Base-by-base conservation (phyloP, 2,888 invertebrate species). In the Serripes groenlandicus region DNA sequence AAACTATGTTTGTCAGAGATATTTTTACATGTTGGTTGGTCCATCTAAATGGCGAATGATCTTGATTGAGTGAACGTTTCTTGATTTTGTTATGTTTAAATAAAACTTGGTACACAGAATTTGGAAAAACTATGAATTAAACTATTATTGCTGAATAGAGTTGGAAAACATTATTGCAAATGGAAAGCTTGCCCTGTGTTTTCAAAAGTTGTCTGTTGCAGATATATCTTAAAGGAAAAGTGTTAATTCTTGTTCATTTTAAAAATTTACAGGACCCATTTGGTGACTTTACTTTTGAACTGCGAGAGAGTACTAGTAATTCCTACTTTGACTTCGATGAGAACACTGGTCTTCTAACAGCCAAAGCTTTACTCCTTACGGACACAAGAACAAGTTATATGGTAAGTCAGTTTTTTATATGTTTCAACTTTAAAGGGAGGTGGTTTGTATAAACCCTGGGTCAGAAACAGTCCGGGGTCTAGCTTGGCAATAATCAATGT, bases 311-410 rank as follows among this genome's bases (percentile, higher is more conserved):
- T n/a, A 58, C 82, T 7, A 71, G 83, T 1, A 26, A 23, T 5
- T 81, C 72, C 7, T 92, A 78, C 78, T 93, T 94, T 77, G 56
- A 62, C 18, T 81, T 94, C 7, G 85, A 71, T 56, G 23, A 30
- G n/a, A 56, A 32, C 56, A 66, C 66, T 26, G 66, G 66, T 4
- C 34, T 42, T 9, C 26, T 66, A 23, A 66, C 66, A 1, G 66
- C 66, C 9, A 66, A 32, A 42, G 9, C 42, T 2, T 3, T 23
- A 1, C 42, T 66, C 3, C 66, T 66, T 18, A 32, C 28, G 52
- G 70, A 70, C 28, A 18, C 11, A 5, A 28, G 49, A 32, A 34
- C 28, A 32, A 26, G 28, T 49, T 70, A 70, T 52, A 32, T 23
- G 30, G 70, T 70, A 54, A 52, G 52, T 26, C 28, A 32, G 15